Evolutionary conservation across 2,113 vertebrate species (phyloP).

Genomic region (Paedocypris sp.): DNA sequence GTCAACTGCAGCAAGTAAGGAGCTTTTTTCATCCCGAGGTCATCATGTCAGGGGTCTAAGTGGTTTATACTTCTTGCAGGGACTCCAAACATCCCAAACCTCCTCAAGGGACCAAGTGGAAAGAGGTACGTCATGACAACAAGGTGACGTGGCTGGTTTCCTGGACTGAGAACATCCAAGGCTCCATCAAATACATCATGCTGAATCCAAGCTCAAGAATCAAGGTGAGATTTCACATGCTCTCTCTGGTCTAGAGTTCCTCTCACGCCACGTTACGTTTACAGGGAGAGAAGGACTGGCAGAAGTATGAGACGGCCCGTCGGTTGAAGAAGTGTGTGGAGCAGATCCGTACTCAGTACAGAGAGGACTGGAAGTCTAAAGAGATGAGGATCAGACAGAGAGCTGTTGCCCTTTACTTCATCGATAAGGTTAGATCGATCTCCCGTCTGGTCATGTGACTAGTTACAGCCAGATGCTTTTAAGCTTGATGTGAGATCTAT

Average conservation of each 20-base stretch:
- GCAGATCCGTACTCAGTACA: slow-evolving; percentile 80
- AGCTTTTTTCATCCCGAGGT: neutral
- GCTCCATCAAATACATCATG: slow-evolving; percentile 98
- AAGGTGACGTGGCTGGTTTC: slow-evolving; percentile 97
- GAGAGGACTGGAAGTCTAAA: slow-evolving; percentile 97
- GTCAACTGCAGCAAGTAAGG: slow-evolving; percentile 97
- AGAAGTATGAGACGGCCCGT: slow-evolving; percentile 91
- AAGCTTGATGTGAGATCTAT: too few species aligned
- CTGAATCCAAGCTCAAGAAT: slow-evolving; percentile 95
- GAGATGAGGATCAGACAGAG: slow-evolving; percentile 94
- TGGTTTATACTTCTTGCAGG: slow-evolving; percentile 47
- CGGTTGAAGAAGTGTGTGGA: slow-evolving; percentile 88
- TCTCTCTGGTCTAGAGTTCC: neutral
- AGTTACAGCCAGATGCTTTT: too few species aligned
- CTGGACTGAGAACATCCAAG: slow-evolving; percentile 97
- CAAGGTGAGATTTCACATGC: slow-evolving; percentile 64
- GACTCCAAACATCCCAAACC: slow-evolving; percentile 81
- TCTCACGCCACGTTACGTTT: too few species aligned
- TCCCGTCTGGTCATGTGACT: too few species aligned
- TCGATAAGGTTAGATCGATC: slow-evolving; percentile 80
- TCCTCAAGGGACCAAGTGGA: slow-evolving; percentile 90
- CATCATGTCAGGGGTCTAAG: neutral
- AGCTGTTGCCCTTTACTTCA: slow-evolving; percentile 93
- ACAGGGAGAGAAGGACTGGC: slow-evolving; percentile 96
- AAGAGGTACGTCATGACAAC: slow-evolving; percentile 91